These are phyloP conservation scores for Drosophila birchii DNA, from an alignment of 2,888 invertebrate species.

Conservation along the genomic window DNA sequence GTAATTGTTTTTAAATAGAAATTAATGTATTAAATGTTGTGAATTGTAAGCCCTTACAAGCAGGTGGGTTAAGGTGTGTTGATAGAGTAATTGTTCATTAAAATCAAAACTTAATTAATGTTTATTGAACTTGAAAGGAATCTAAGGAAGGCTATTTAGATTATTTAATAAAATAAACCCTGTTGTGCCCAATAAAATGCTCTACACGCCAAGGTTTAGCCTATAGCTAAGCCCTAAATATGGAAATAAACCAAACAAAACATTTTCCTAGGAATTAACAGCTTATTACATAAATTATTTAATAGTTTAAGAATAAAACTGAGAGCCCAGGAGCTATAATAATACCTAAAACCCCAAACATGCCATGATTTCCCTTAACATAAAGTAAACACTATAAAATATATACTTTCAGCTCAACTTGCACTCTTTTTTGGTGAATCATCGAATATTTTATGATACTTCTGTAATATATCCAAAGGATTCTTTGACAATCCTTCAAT, in stretches of 20 bases:
- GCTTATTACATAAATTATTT: not conserved
- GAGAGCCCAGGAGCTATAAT: not conserved
- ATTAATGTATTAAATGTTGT: not conserved
- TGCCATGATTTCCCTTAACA: not conserved
- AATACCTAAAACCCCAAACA: not conserved
- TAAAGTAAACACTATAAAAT: not conserved
- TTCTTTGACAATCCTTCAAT: slow-evolving; percentile 10
- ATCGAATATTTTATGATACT: not conserved
- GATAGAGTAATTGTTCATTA: not conserved
- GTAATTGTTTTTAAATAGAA: not conserved
- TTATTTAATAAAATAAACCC: too few species aligned
- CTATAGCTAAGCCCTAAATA: rapidly evolving
- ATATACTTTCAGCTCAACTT: not conserved
- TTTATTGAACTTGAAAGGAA: not conserved
- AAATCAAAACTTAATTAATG: not conserved
- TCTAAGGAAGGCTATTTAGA: rapidly evolving
- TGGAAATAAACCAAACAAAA: not conserved
- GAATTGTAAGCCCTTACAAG: not conserved
- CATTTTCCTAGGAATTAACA: too few species aligned
- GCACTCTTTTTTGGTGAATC: not conserved
- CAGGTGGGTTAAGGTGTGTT: not conserved
- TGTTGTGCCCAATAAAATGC: too few species aligned
- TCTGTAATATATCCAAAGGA: not conserved
- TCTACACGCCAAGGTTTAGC: too few species aligned
- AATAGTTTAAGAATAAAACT: not conserved